phyloP scores from a whole-genome alignment of 2,113 vertebrate species.

The Colistium nudipinnis region DNA sequence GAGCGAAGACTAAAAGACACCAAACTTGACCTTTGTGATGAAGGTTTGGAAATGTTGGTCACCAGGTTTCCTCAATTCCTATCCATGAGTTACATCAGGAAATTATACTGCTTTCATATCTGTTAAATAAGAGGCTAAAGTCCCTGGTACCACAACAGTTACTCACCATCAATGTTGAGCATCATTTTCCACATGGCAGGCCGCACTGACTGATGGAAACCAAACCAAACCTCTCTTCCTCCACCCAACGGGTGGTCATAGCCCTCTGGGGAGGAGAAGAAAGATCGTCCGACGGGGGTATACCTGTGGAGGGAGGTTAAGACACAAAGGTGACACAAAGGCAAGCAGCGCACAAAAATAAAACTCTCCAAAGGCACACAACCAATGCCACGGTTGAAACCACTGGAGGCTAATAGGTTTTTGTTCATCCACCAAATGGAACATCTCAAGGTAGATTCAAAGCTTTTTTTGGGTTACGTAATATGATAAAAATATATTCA shows the following conservation, averaged over 20 bases:
- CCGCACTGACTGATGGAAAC: constrained; percentile 96
- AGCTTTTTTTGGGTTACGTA: no score
- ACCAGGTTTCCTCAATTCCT: neutral
- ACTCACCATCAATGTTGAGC: constrained; percentile 97
- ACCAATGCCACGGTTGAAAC: neutral
- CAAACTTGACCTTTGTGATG: neutral
- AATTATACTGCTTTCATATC: no score
- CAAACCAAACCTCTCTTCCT: constrained; percentile 97
- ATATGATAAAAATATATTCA: neutral
- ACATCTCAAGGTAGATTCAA: neutral
- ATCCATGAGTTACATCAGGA: no score
- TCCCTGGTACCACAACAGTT: no score
- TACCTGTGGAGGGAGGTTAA: constrained; percentile 80
- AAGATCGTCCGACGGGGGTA: constrained; percentile 95
- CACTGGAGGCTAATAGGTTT: neutral
- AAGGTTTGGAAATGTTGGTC: neutral
- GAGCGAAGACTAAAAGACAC: neutral
- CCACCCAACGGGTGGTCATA: constrained; percentile 96
- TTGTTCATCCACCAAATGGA: constrained; percentile 25
- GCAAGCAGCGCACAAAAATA: constrained; percentile 2
- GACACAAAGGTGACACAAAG: neutral
- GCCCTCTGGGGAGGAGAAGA: constrained; percentile 96
- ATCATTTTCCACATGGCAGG: constrained; percentile 99
- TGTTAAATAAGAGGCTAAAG: neutral
- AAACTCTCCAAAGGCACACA: neutral